These are phyloP conservation scores for Tenualosa thibaudeaui DNA, from an alignment of 2,797 vertebrate species.

Conservation along the genomic window DNA sequence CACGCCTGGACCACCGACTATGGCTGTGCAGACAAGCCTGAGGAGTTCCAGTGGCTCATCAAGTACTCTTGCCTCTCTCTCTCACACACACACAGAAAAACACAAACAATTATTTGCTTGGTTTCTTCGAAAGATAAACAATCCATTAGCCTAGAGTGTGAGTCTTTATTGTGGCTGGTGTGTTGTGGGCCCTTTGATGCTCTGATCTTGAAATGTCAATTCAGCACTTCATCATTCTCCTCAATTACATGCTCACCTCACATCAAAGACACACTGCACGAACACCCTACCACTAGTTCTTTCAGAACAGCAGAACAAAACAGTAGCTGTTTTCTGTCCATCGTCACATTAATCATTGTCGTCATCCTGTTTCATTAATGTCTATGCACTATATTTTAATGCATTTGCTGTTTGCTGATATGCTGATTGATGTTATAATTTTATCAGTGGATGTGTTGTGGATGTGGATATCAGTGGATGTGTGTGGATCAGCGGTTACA, in stretches of 20 bases:
- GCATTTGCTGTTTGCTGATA: too few relatives aligned
- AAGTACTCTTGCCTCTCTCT: slow-evolving; percentile 59
- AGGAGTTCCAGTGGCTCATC: slow-evolving; percentile 76
- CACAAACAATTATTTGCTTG: background rate
- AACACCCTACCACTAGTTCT: background rate
- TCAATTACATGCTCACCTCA: background rate
- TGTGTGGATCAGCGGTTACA: too few relatives aligned
- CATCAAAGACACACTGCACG: background rate
- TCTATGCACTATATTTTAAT: too few relatives aligned
- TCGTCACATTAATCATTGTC: background rate
- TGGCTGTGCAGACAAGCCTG: slow-evolving; percentile 70
- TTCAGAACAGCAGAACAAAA: background rate
- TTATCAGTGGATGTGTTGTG: too few relatives aligned
- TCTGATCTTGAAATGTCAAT: background rate
- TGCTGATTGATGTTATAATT: too few relatives aligned
- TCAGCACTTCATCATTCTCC: slow-evolving; percentile 15
- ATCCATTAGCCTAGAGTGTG: background rate
- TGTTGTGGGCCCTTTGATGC: slow-evolving; percentile 18
- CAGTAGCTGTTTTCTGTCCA: background rate
- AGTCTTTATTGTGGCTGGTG: background rate
- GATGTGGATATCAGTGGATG: too few relatives aligned
- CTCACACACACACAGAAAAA: background rate
- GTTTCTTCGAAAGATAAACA: background rate
- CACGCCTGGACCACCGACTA: slow-evolving; percentile 81
- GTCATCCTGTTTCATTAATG: background rate